Conservation (phyloP, 2,888 invertebrate genomes). For the Lepidocyrtoides sp. region DNA sequence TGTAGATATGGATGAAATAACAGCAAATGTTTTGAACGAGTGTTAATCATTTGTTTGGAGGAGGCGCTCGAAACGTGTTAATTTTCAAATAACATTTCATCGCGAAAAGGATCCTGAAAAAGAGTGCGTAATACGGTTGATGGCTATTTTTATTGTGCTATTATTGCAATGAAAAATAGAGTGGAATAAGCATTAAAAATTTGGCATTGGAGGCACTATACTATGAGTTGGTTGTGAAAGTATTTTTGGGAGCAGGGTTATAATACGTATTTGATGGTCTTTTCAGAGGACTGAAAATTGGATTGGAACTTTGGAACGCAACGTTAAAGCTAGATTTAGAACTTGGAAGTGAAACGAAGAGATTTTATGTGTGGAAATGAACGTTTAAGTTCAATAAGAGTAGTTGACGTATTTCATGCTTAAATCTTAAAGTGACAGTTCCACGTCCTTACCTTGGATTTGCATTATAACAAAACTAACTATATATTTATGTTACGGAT, state of each 20-base stretch:
- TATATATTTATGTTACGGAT: too few relatives aligned
- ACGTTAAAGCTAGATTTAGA: too few relatives aligned
- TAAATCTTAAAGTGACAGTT: too few relatives aligned
- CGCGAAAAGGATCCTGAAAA: not conserved
- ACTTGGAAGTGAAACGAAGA: too few relatives aligned
- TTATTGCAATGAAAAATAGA: constrained; percentile 18
- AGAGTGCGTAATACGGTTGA: not conserved
- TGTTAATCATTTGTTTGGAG: not conserved
- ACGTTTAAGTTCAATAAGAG: too few relatives aligned
- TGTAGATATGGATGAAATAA: not conserved
- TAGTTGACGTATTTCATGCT: too few relatives aligned
- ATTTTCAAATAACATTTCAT: constrained; percentile 21
- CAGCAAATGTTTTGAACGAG: too few relatives aligned
- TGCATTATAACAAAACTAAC: too few relatives aligned
- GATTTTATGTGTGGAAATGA: too few relatives aligned
- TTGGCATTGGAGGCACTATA: not conserved
- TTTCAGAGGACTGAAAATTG: not conserved
- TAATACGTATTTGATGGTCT: not conserved
- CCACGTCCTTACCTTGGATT: too few relatives aligned
- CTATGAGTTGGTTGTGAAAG: not conserved
- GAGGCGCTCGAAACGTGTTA: too few relatives aligned
- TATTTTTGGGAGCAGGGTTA: not conserved
- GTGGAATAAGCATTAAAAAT: not conserved
- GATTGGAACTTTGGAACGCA: not conserved
- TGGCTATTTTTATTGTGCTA: too few relatives aligned